phyloP scores from a whole-genome alignment of 2,113 vertebrate genomes.

The Oxyruncus cristatus region DNA sequence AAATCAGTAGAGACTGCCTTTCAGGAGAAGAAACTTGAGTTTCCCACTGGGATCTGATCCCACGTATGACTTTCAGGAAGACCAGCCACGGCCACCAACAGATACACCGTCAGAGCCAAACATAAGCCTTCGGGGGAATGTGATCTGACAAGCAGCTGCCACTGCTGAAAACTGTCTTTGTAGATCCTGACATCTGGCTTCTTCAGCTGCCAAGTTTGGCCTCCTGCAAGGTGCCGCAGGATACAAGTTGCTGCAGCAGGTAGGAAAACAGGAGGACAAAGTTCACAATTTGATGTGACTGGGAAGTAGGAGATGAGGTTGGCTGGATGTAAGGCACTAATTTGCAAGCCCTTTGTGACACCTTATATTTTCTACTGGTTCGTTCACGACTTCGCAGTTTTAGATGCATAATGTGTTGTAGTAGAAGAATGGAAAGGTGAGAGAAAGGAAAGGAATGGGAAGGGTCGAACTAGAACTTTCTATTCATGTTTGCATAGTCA shows the following conservation, averaged over 20 bases:
- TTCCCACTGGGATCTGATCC: neutral
- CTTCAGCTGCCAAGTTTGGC: neutral
- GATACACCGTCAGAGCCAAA: neutral
- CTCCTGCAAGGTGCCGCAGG: neutral
- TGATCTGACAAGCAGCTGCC: constrained; percentile 41
- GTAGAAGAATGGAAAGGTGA: neutral
- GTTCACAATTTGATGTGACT: neutral
- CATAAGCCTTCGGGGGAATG: accelerated
- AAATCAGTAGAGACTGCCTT: neutral
- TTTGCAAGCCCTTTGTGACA: neutral
- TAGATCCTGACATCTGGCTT: constrained; percentile 36
- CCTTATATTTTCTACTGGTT: neutral
- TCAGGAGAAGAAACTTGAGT: constrained; percentile 10
- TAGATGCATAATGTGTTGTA: neutral
- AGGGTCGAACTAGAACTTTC: neutral
- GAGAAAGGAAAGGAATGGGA: neutral
- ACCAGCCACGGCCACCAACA: constrained; percentile 11
- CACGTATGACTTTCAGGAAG: neutral
- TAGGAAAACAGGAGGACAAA: neutral
- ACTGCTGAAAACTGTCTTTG: constrained; percentile 28
- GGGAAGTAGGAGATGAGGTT: neutral
- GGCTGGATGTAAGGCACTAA: neutral
- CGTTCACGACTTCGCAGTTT: neutral
- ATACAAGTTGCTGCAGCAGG: neutral
- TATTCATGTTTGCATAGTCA: neutral